Conservation (phyloP, 1,140 invertebrate species). For the Cydia strobilella region DNA sequence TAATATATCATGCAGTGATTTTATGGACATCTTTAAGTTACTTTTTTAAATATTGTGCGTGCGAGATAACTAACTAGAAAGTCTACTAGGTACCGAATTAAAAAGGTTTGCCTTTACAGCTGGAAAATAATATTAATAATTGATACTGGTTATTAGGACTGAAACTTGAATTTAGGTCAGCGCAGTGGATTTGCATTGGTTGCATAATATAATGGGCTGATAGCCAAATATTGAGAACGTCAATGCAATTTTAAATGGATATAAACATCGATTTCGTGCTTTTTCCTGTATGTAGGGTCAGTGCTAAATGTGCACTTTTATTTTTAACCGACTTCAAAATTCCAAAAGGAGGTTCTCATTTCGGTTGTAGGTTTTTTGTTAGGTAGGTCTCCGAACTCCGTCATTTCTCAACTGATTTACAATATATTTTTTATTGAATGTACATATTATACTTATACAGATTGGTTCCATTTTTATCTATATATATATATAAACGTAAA, state of each 20-base stretch:
- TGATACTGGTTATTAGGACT: not conserved
- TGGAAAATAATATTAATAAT: not conserved
- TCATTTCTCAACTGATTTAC: too few relatives aligned
- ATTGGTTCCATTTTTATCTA: too few relatives aligned
- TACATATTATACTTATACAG: too few relatives aligned
- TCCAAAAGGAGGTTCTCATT: too few relatives aligned
- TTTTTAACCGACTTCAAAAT: too few relatives aligned
- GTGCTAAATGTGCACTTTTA: too few relatives aligned
- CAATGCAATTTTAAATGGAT: not conserved
- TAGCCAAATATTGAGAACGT: not conserved
- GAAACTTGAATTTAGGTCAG: not conserved
- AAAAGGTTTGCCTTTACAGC: not conserved
- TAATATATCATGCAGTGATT: not conserved
- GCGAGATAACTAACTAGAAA: not conserved
- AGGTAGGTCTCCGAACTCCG: too few relatives aligned
- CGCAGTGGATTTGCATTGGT: not conserved
- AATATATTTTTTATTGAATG: too few relatives aligned
- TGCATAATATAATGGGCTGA: conserved; percentile 1
- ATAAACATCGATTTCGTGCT: not conserved
- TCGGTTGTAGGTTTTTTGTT: too few relatives aligned
- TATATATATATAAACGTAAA: too few relatives aligned
- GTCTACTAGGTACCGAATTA: not conserved
- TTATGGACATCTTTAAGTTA: not conserved
- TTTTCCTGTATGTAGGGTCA: too few relatives aligned
- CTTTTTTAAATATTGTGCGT: not conserved